Percentiles rank a stretch among this genome's conserved stretches.
Conservation (phyloP, 2,113 vertebrate genomes). For the Phaethon lepturus region DNA sequence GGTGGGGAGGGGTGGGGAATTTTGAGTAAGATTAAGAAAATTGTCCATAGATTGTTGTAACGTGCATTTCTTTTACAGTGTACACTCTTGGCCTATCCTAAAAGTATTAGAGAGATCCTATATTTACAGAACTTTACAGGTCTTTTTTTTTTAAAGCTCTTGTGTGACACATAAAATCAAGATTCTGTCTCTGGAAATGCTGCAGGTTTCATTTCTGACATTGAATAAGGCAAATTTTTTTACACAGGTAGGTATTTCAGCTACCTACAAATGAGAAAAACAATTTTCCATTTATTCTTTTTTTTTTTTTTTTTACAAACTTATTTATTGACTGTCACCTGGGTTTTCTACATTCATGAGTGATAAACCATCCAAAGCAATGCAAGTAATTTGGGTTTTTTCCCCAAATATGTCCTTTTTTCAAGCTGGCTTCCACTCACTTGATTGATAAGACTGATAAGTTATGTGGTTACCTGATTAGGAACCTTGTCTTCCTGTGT, state of each 20-base stretch:
- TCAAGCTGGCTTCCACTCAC: neutral
- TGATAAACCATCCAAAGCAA: neutral
- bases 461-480: neutral
- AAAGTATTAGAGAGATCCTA: neutral
- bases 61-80: neutral
- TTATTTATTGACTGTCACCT: neutral
- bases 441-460: neutral
- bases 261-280: neutral
- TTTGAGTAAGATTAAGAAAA: neutral
- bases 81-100: neutral
- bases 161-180: neutral
- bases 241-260: neutral
- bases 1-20: neutral
- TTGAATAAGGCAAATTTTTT: neutral
- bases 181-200: neutral
- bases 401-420: neutral
- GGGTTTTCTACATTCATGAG: neutral
- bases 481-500: neutral
- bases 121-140: neutral
- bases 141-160: neutral
- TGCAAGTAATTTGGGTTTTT: rapidly evolving
- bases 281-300: neutral
- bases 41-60: neutral
- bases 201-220: neutral
- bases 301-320: neutral